phyloP scores from a whole-genome alignment of 1,140 invertebrate species.

The Sycophaga agraensis region DNA sequence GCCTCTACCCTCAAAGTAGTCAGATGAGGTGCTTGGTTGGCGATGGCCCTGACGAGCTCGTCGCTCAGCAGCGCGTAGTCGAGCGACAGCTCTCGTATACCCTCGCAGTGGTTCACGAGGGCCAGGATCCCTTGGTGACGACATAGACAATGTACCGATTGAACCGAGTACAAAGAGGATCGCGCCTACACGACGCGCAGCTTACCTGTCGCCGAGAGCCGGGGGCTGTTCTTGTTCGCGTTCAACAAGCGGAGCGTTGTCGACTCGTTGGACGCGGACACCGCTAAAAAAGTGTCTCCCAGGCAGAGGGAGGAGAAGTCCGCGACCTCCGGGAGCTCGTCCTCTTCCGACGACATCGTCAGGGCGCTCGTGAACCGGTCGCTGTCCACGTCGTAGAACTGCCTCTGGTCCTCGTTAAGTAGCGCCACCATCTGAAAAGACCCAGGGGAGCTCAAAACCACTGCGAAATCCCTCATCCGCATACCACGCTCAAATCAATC shows the following conservation, averaged over 20 bases:
- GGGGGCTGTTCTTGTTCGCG: slow-evolving; percentile 36
- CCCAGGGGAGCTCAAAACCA: no score
- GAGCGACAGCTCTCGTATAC: slow-evolving; percentile 48
- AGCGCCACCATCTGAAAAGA: slow-evolving; percentile 24
- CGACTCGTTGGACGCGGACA: slow-evolving; percentile 24
- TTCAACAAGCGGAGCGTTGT: slow-evolving; percentile 40
- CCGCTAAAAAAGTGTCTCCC: slow-evolving; percentile 29
- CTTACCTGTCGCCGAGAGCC: slow-evolving; percentile 41
- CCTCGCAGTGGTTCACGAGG: slow-evolving; percentile 38
- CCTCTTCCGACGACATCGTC: slow-evolving; percentile 27
- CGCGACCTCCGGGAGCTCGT: neutral
- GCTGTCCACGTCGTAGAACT: slow-evolving; percentile 29
- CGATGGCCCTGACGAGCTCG: slow-evolving; percentile 43
- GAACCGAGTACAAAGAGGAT: neutral
- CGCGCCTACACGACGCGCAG: neutral
- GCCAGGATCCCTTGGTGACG: slow-evolving; percentile 40
- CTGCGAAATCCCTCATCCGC: no score
- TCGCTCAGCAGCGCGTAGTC: slow-evolving; percentile 49
- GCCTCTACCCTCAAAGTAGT: slow-evolving; percentile 49
- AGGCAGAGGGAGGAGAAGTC: neutral
- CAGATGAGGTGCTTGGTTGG: slow-evolving; percentile 32
- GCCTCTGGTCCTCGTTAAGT: slow-evolving; percentile 17
- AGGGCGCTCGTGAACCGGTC: slow-evolving; percentile 31
- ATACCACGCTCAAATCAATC: no score
- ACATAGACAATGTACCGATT: neutral